phyloP scores from a whole-genome alignment of 2,888 invertebrate genomes.

The Noctua janthe region DNA sequence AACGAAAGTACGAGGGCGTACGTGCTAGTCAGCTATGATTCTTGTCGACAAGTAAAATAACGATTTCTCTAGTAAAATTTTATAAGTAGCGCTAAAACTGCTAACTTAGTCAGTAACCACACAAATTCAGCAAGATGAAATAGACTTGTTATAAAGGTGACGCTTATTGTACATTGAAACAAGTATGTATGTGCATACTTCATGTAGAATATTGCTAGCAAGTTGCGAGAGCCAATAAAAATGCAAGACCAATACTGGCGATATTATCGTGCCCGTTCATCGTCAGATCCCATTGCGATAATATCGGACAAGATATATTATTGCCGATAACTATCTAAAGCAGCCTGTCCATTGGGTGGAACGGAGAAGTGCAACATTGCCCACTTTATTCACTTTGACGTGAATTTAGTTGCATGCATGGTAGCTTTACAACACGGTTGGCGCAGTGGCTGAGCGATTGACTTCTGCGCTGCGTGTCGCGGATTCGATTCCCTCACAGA shows the following conservation, averaged over 20 bases:
- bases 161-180: background rate
- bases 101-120: background rate
- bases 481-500: background rate
- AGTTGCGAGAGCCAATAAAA: slow-evolving; percentile 26
- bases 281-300: slow-evolving; percentile 45
- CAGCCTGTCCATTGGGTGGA: background rate
- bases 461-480: background rate
- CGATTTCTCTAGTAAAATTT: background rate
- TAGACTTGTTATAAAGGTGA: background rate
- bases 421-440: no score
- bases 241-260: background rate
- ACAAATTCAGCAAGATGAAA: background rate
- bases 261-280: slow-evolving; percentile 32
- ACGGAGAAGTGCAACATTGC: slow-evolving; percentile 3
- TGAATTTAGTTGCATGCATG: background rate
- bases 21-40: background rate
- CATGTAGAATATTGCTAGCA: background rate
- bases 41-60: background rate
- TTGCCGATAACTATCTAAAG: slow-evolving; percentile 37
- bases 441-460: background rate
- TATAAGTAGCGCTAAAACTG: background rate
- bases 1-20: background rate
- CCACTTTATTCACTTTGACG: slow-evolving; percentile 17
- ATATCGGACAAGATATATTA: slow-evolving; percentile 29
- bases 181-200: background rate